Evolutionary conservation across 2,113 vertebrate genomes (phyloP).

Genomic region (Rhynchopsitta pachyrhyncha): DNA sequence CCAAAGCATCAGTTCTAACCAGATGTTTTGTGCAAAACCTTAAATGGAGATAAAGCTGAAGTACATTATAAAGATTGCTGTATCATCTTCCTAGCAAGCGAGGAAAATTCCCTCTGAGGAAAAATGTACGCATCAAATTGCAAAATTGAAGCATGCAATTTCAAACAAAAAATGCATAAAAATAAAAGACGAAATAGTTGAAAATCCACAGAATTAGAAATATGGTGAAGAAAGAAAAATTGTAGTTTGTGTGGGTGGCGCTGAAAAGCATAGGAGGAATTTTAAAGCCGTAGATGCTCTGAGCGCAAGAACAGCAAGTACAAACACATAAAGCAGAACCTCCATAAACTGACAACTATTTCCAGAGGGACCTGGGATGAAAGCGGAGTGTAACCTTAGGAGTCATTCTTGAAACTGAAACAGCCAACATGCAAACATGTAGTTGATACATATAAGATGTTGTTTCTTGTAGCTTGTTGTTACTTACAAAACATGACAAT

Average conservation of each 20-base stretch:
- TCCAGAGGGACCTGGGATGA: not conserved
- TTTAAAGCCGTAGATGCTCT: not conserved
- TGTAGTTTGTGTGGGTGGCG: not conserved
- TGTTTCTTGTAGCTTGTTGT: not conserved
- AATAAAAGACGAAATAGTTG: not conserved
- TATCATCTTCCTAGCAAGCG: not conserved
- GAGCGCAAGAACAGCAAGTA: not conserved
- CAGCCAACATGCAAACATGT: not conserved
- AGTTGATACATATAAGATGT: not conserved
- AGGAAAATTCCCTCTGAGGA: not conserved
- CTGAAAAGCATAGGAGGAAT: not conserved
- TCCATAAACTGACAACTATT: not conserved
- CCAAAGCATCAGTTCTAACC: not conserved
- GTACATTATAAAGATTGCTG: not conserved
- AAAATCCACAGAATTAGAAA: not conserved
- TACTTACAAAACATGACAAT: not conserved
- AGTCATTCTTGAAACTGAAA: not conserved
- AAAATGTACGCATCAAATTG: not conserved
- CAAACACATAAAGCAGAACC: not conserved
- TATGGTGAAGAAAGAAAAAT: not conserved
- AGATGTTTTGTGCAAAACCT: not conserved
- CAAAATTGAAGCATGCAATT: not conserved
- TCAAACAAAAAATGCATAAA: not conserved
- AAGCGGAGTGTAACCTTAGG: not conserved
- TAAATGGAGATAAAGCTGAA: not conserved